Conservation (phyloP, 2,113 vertebrate genomes). For the Periophthalmodon schlosseri region DNA sequence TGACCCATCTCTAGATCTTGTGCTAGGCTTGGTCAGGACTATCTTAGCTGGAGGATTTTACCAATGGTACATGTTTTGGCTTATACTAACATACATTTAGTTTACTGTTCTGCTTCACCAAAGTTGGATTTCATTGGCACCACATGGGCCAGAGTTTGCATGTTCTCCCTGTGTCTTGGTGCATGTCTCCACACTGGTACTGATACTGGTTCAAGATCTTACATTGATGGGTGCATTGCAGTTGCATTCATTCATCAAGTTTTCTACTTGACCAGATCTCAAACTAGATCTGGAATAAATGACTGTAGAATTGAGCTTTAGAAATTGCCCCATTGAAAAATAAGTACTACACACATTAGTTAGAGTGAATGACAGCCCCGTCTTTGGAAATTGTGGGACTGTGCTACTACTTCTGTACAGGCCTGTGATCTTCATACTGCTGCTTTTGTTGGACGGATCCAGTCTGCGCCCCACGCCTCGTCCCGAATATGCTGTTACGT, state of each 20-base stretch:
- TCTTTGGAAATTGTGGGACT: slow-evolving; percentile 72
- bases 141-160: neutral
- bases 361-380: slow-evolving; percentile 67
- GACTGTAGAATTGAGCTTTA: too few relatives aligned
- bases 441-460: slow-evolving; percentile 58
- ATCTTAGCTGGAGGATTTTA: too few relatives aligned
- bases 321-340: slow-evolving; percentile 17
- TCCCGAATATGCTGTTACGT: slow-evolving; percentile 65
- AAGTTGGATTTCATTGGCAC: too few relatives aligned
- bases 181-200: too few relatives aligned
- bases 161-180: neutral
- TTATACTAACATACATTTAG: neutral
- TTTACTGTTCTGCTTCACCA: neutral
- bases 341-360: slow-evolving; percentile 62
- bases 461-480: slow-evolving; percentile 48
- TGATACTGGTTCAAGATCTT: too few relatives aligned
- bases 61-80: too few relatives aligned
- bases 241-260: too few relatives aligned
- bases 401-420: slow-evolving; percentile 73
- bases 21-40: too few relatives aligned
- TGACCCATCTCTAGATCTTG: too few relatives aligned
- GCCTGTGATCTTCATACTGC: slow-evolving; percentile 58
- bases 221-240: too few relatives aligned
- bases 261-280: too few relatives aligned
- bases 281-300: too few relatives aligned